phyloP scores from a whole-genome alignment of 2,113 vertebrate species.

The Hydrochoerus hydrochaeris region DNA sequence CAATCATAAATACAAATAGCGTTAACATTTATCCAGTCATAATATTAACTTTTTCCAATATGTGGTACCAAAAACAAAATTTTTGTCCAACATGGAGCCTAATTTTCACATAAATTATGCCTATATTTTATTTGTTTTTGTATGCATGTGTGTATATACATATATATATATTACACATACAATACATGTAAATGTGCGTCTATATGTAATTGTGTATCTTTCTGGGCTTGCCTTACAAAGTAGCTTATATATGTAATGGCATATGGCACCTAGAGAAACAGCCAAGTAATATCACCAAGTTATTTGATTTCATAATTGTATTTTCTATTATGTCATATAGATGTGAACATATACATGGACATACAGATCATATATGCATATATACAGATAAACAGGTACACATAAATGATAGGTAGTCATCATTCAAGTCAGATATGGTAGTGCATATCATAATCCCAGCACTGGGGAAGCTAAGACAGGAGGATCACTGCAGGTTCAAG shows the following conservation, averaged over 20 bases:
- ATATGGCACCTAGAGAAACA: not conserved
- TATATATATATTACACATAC: no score
- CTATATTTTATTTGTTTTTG: not conserved
- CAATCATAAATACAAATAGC: not conserved
- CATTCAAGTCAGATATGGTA: not conserved
- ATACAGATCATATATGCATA: not conserved
- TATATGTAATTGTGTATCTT: not conserved
- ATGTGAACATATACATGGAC: no score
- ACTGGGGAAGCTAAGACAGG: not conserved
- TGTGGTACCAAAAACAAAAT: no score
- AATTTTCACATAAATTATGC: not conserved
- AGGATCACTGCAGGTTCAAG: not conserved
- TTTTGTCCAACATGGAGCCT: not conserved
- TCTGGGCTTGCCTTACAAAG: not conserved
- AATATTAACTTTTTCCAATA: not conserved
- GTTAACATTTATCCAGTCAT: not conserved
- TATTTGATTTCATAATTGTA: not conserved
- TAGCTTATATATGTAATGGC: not conserved
- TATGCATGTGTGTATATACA: not conserved
- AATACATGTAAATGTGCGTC: no score
- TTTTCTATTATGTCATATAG: not conserved
- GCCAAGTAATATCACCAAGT: not conserved
- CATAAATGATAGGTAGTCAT: not conserved
- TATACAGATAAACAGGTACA: no score
- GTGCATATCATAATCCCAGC: not conserved